Evolutionary conservation across 1,140 invertebrate species (phyloP), one percentile per base, ranked within the genome.

Genomic region (Argopecten irradians): DNA sequence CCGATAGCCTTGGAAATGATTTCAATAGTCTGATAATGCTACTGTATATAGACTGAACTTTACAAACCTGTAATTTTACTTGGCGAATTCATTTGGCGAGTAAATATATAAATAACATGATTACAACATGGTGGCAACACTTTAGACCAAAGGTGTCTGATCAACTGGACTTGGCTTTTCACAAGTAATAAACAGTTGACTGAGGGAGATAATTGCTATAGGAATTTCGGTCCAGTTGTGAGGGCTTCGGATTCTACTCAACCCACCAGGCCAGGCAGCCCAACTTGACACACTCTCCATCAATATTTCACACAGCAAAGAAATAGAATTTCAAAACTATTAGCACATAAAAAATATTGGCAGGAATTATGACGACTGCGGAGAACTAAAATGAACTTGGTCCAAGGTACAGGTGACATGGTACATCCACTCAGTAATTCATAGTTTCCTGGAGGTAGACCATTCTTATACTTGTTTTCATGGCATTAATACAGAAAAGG

Each of bases 21-120:
- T 86, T 86, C 85, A 46, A 86, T 86, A 32, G 85, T 86, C 85
- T 86, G 85, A 36, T 46, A 43, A 86, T 55, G 41, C 43, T 34
- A 34, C 85, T n/a, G 28, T 86, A 19, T 46, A 34, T 86, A 43
- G 85, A 28, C 14, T 43, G 85, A 86, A 86, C 85, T 43, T 86
- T 86, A 46, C 35, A 86, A 86, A 43, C 36, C 85, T 34, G 36
- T 36, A 43, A 43, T 86, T 86, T 86, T 41, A 43, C 35, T 33
- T n/a, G 85, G 41, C 7, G 41, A 34, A 71, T 71, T 71, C 55
- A 71, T 71, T 71, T 71, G 55, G 55, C 5, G 55, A 28, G 55
- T n/a, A 71, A 71, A 71, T 71, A 71, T 71, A 71, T 71, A 71
- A 71, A 71, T 71, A 71, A 71, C 55, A 71, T 71, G 55, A 71